Evolutionary conservation across 2,113 vertebrate genomes (phyloP).

Genomic region (Brachyistius frenatus): DNA sequence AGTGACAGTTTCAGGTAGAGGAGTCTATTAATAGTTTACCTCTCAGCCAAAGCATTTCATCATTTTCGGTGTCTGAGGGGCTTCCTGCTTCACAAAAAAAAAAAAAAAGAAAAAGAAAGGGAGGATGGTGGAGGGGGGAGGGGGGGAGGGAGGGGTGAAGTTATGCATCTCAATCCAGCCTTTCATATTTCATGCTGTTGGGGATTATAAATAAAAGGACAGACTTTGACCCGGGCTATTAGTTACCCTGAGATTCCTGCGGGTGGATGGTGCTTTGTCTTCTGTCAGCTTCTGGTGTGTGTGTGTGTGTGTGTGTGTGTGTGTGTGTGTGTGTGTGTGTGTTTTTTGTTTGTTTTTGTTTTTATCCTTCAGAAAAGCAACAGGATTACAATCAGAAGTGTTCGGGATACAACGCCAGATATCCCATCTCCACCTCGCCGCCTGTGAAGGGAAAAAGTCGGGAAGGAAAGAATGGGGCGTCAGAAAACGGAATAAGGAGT

Average conservation of each 20-base stretch:
- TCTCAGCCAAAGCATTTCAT: constrained; percentile 85
- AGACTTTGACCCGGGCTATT: constrained; percentile 82
- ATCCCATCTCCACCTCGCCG: constrained; percentile 66
- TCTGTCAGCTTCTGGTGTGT: constrained; percentile 66
- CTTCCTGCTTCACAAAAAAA: constrained; percentile 80
- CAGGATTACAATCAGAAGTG: constrained; percentile 72
- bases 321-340: constrained; percentile 31
- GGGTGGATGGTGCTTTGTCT: constrained; percentile 78
- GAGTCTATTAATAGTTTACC: constrained; percentile 89
- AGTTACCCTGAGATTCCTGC: constrained; percentile 79
- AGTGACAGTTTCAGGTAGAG: constrained; percentile 88
- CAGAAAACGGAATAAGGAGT: constrained; percentile 32
- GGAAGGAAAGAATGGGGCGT: constrained; percentile 45
- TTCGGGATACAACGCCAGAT: constrained; percentile 63
- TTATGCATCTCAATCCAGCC: constrained; percentile 83
- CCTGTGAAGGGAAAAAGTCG: constrained; percentile 16
- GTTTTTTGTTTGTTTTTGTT: constrained; percentile 31
- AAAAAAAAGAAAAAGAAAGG: too few species aligned
- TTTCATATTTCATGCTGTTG: constrained; percentile 84
- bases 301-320: neutral
- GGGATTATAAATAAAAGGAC: constrained; percentile 85
- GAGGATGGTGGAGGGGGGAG: too few species aligned
- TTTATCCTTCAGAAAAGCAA: constrained; percentile 55
- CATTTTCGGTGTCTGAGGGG: constrained; percentile 84
- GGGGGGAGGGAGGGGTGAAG: constrained; percentile 49